Conservation (phyloP, 2,797 vertebrate species). For the Crypturellus tataupa region DNA sequence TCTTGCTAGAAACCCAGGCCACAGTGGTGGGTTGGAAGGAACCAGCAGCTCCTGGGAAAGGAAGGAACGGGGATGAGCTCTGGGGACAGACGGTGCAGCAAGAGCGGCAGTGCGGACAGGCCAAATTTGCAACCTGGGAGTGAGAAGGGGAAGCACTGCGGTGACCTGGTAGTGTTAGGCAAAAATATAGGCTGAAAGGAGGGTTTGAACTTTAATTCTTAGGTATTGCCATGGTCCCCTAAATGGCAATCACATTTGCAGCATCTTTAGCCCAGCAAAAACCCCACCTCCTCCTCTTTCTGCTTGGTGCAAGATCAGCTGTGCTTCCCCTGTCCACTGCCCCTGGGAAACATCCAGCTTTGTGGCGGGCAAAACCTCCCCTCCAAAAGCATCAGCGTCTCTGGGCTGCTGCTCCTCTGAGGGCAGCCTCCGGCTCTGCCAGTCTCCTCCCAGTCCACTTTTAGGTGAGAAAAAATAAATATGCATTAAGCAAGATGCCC, state of each 20-base stretch:
- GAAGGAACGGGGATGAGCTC: not conserved
- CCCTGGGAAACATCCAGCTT: no score
- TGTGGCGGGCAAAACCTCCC: not conserved
- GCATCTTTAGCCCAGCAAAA: not conserved
- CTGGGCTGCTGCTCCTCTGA: no score
- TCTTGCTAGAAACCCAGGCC: not conserved
- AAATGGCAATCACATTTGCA: not conserved
- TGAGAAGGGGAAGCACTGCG: not conserved
- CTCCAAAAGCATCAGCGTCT: not conserved
- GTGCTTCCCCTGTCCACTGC: rapidly evolving
- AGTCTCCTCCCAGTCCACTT: not conserved
- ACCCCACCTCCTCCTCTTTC: not conserved
- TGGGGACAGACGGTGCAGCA: not conserved
- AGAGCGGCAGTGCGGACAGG: not conserved
- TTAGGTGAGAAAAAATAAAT: not conserved
- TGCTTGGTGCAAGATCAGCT: not conserved
- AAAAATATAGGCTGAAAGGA: not conserved
- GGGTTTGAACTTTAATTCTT: not conserved
- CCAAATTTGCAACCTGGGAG: not conserved
- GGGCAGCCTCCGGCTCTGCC: not conserved
- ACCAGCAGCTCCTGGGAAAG: not conserved
- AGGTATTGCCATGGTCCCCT: not conserved
- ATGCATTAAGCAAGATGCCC: rapidly evolving
- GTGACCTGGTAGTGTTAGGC: not conserved
- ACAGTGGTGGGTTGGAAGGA: not conserved